phyloP scores from a whole-genome alignment of 2,113 vertebrate genomes.

The Leptodactylus fuscus region DNA sequence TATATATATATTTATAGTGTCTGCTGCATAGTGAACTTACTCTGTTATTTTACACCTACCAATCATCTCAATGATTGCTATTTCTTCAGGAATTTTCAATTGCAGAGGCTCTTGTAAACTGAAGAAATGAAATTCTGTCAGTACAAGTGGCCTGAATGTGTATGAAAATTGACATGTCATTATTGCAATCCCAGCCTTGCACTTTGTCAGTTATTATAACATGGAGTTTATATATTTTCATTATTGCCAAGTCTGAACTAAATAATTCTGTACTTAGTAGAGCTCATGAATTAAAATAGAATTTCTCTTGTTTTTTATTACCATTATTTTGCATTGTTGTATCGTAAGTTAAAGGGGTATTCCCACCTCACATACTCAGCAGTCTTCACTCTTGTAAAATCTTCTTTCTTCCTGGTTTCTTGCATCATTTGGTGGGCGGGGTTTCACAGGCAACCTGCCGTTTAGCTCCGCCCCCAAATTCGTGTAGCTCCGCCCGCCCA shows the following conservation, averaged over 20 bases:
- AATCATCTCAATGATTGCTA: slow-evolving; percentile 49
- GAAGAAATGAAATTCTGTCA: slow-evolving; percentile 23
- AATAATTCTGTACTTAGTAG: neutral
- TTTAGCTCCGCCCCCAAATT: too few species aligned
- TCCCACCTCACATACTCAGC: too few species aligned
- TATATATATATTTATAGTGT: neutral
- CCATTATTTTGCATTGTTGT: too few species aligned
- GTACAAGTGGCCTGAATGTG: neutral
- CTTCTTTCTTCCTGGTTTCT: too few species aligned
- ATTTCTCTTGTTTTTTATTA: too few species aligned
- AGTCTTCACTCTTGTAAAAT: too few species aligned
- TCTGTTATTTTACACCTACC: slow-evolving; percentile 48
- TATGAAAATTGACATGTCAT: neutral
- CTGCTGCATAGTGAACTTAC: neutral
- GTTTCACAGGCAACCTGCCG: too few species aligned
- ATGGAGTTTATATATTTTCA: neutral
- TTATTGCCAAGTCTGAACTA: neutral
- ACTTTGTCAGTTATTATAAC: neutral
- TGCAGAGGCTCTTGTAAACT: neutral
- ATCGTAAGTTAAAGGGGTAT: too few species aligned
- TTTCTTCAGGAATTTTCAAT: slow-evolving; percentile 22
- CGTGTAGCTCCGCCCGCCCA: too few species aligned
- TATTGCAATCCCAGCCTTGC: neutral
- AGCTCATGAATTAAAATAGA: too few species aligned
- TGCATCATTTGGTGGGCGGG: too few species aligned